phyloP scores from a whole-genome alignment of 2,888 invertebrate species.

The Apamea anceps region DNA sequence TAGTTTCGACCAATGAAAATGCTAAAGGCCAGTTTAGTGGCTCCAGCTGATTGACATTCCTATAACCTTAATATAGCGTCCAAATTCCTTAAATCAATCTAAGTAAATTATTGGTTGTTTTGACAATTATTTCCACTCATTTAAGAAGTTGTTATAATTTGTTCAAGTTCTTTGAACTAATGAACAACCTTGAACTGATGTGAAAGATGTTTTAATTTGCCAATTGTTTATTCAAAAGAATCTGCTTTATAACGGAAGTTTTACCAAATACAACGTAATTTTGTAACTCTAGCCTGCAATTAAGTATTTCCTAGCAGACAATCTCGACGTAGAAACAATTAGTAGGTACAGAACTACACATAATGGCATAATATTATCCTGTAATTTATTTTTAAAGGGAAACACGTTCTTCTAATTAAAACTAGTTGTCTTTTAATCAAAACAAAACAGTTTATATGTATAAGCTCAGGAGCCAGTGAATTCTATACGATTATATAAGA shows the following conservation, averaged over 20 bases:
- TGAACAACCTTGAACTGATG: constrained; percentile 17
- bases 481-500: not conserved
- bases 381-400: not conserved
- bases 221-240: not conserved
- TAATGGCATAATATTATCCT: not conserved
- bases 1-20: constrained; percentile 77
- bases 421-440: not conserved
- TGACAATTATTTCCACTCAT: constrained; percentile 40
- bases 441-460: not conserved
- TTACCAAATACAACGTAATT: not conserved
- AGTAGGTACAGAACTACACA: not conserved
- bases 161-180: constrained; percentile 39
- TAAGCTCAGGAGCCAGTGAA: not conserved
- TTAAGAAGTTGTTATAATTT: constrained; percentile 35
- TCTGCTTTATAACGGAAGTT: not conserved
- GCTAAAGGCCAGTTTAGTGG: constrained; percentile 79
- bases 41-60: constrained; percentile 81
- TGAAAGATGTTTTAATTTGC: not conserved
- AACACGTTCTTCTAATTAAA: not conserved
- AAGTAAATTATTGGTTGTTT: constrained; percentile 16
- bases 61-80: constrained; percentile 77
- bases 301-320: constrained; percentile 3
- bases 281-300: not conserved
- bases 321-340: not conserved
- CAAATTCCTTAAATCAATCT: constrained; percentile 54